Evolutionary conservation across 2,113 vertebrate species (phyloP), one percentile per base, ranked within the genome.

Genomic region (Lampris megalopsis): DNA sequence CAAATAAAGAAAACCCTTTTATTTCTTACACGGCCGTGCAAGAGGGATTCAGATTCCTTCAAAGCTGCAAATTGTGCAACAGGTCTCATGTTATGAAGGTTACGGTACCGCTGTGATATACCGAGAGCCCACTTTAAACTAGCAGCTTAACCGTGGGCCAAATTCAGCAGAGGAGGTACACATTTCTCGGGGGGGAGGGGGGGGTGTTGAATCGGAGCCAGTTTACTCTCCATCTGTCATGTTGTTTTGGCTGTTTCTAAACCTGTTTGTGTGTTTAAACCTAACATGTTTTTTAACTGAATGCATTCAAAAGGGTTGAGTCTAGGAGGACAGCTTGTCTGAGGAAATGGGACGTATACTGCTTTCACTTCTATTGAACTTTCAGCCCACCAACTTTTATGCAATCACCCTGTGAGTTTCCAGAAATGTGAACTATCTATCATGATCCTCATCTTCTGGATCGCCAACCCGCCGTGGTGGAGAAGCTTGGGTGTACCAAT

Each of bases 141-240:
- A 11, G 0, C 11, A 13, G 9, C 41, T 60, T 4, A 24, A 24
- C 42, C 35, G 45, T 47, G 42, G 5, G 24, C 8, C 40, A 68
- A 45, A 68, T 57, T 36, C 35, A 38, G 43, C 9, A 37, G 38
- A 57, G 49, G 47, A 67, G 38, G 8, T 3, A 62, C 66, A 73
- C 45, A 9, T 57, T 67, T 53, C 53, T 63, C 24, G 24, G 24
- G 24, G 24, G 24, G 24, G 24, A 24, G 24, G 24, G 24, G 24
- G 24, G 24, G 24, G 24, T 24, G 58, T 69, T 54, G 4, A 81
- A 74, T 37, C 48, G 59, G 62, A 50, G 73, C 50, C 45, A 9
- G 61, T 79, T 71, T 62, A 76, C 57, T 61, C 64, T 79, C 72
- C 78, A 82, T 84, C 79, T 79, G 72, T 73, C 48, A 9, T 24